Conservation (phyloP, 2,888 invertebrate species). For the Acanthopleura granulata region DNA sequence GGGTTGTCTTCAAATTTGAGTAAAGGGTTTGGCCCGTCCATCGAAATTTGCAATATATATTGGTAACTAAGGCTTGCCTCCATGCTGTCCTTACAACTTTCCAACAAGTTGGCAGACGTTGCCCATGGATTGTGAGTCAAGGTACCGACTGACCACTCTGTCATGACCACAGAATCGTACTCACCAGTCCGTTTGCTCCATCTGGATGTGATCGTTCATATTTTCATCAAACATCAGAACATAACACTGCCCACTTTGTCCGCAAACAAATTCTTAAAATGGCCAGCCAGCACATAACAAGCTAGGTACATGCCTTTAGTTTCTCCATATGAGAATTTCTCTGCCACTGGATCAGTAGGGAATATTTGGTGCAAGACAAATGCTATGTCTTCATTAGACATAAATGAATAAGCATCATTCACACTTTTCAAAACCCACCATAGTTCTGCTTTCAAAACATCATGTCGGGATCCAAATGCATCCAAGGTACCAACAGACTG, state of each 20-base stretch:
- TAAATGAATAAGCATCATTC: conserved; percentile 29
- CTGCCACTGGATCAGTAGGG: conserved; percentile 32
- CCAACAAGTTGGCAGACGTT: conserved; percentile 37
- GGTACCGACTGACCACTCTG: conserved; percentile 45
- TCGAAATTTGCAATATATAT: conserved; percentile 25
- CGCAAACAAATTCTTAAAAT: conserved; percentile 30
- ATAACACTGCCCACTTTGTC: conserved; percentile 22
- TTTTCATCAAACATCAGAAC: conserved; percentile 39
- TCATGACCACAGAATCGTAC: conserved; percentile 45
- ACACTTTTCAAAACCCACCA: conserved; percentile 31
- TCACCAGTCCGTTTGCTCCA: conserved; percentile 48
- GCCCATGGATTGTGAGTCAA: conserved; percentile 35
- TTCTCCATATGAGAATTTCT: conserved; percentile 26
- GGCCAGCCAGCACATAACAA: conserved; percentile 34
- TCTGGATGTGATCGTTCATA: conserved; percentile 32
- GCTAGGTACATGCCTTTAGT: conserved; percentile 29
- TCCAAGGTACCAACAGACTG: background rate
- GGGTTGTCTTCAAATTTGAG: background rate
- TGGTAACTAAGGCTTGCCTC: conserved; percentile 12
- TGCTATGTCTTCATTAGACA: conserved; percentile 27
- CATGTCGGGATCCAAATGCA: background rate
- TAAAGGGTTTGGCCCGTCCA: conserved; percentile 27
- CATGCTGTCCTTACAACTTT: conserved; percentile 31
- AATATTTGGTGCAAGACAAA: conserved; percentile 35
- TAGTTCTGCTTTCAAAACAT: conserved; percentile 29